Percentiles rank a stretch among this genome's conserved stretches.
Conservation (phyloP, 2,797 vertebrate species). For the Tauraco hartlaubi region DNA sequence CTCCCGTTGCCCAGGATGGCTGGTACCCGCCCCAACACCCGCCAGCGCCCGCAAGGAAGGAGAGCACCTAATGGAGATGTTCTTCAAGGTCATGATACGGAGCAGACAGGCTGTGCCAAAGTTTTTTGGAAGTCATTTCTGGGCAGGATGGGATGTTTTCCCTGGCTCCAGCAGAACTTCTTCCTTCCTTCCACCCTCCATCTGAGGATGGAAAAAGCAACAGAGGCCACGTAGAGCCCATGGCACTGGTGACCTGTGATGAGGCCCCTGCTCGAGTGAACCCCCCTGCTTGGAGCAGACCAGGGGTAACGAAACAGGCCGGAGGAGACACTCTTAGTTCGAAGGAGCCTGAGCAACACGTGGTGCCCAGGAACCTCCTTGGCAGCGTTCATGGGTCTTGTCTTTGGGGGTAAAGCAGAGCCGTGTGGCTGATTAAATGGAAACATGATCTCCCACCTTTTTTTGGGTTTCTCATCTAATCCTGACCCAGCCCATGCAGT, state of each 20-base stretch:
- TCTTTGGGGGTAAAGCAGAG: not conserved
- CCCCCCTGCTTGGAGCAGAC: accelerated
- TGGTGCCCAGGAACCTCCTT: not conserved
- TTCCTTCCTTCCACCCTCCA: not conserved
- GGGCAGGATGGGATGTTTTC: too few relatives aligned
- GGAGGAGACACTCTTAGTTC: not conserved
- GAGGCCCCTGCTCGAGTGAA: not conserved
- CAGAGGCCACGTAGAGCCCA: accelerated
- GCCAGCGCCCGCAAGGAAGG: accelerated
- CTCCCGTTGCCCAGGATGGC: not conserved
- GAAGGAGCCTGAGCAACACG: accelerated
- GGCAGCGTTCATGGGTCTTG: accelerated
- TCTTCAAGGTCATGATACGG: not conserved
- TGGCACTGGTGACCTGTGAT: accelerated
- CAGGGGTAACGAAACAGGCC: not conserved
- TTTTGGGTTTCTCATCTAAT: not conserved
- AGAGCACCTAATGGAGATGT: not conserved
- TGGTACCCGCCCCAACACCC: not conserved
- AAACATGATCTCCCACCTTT: not conserved
- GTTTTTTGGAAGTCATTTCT: not conserved
- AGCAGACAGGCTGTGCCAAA: not conserved
- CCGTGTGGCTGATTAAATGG: not conserved
- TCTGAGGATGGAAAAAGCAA: not conserved
- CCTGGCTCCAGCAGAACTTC: not conserved
- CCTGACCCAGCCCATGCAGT: not conserved